Evolutionary conservation across 2,797 vertebrate species (phyloP).

Genomic region (Manis javanica): DNA sequence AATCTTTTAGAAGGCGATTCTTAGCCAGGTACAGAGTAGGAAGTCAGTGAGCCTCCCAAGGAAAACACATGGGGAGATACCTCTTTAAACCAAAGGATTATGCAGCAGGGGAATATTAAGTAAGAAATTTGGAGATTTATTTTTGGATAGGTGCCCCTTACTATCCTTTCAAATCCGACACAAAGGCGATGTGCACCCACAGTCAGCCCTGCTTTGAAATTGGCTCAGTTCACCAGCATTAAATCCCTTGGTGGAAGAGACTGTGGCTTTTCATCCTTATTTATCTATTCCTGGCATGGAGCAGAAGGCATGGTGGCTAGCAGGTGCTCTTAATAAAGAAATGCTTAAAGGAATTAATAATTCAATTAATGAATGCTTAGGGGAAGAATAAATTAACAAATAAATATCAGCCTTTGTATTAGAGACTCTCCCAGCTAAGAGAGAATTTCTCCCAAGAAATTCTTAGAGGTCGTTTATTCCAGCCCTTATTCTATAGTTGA

Average conservation of each 20-base stretch:
- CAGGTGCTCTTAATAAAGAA: background rate
- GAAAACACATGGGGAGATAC: background rate
- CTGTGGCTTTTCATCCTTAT: background rate
- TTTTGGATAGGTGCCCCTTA: background rate
- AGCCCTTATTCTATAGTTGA: background rate
- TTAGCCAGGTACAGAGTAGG: background rate
- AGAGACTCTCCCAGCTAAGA: background rate
- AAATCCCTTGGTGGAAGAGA: background rate
- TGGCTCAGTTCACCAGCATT: background rate
- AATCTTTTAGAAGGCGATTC: background rate
- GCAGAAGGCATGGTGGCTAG: background rate
- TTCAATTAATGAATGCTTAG: background rate
- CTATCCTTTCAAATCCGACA: background rate
- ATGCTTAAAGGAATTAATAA: background rate
- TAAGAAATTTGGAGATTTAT: background rate
- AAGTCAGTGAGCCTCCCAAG: background rate
- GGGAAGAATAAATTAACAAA: background rate
- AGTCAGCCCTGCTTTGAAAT: background rate
- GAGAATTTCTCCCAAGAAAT: background rate
- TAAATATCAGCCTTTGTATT: background rate
- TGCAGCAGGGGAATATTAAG: background rate
- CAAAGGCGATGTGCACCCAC: background rate
- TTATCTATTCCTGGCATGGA: background rate
- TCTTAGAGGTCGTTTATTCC: background rate
- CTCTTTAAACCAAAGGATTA: background rate